A percentile compares a stretch with the other conserved stretches of the same genome.
Evolutionary conservation across 2,888 invertebrate species (phyloP).

Genomic region (Cacoxenus indagator): DNA sequence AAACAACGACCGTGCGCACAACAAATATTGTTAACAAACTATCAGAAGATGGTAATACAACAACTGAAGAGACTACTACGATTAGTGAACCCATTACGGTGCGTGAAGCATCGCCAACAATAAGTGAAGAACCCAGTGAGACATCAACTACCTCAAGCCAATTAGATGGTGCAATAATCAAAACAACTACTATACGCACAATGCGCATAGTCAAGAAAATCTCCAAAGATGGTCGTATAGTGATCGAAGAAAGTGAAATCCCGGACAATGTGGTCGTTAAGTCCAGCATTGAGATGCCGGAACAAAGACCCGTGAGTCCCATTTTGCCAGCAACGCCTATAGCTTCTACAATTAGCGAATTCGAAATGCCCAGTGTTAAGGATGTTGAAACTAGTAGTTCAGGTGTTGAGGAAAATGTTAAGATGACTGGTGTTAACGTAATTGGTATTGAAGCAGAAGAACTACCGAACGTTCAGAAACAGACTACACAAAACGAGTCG

Average conservation of each 20-base stretch:
- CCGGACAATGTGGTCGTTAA: slow-evolving; percentile 61
- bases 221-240: slow-evolving; percentile 61
- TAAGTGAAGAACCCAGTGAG: slow-evolving; percentile 51
- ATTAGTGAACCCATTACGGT: slow-evolving; percentile 53
- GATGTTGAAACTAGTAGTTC: slow-evolving; percentile 47
- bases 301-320: slow-evolving; percentile 49
- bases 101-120: slow-evolving; percentile 50
- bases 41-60: slow-evolving; percentile 54
- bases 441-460: slow-evolving; percentile 57
- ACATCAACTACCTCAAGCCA: slow-evolving; percentile 55
- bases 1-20: slow-evolving; percentile 66
- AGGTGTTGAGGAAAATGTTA: slow-evolving; percentile 34
- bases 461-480: slow-evolving; percentile 37
- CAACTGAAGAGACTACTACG: slow-evolving; percentile 49
- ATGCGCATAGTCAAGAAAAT: slow-evolving; percentile 64
- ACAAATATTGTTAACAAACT: slow-evolving; percentile 63
- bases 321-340: slow-evolving; percentile 34
- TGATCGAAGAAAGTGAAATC: slow-evolving; percentile 56
- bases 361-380: slow-evolving; percentile 39
- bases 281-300: slow-evolving; percentile 64
- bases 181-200: slow-evolving; percentile 67
- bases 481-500: not conserved
- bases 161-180: slow-evolving; percentile 61
- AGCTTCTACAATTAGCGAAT: slow-evolving; percentile 35
- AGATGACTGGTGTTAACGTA: slow-evolving; percentile 51